A percentile compares a stretch with the other conserved stretches of the same genome.
These are phyloP conservation scores for Catocala nupta DNA, from an alignment of 2,888 invertebrate species.

Conservation along the genomic window DNA sequence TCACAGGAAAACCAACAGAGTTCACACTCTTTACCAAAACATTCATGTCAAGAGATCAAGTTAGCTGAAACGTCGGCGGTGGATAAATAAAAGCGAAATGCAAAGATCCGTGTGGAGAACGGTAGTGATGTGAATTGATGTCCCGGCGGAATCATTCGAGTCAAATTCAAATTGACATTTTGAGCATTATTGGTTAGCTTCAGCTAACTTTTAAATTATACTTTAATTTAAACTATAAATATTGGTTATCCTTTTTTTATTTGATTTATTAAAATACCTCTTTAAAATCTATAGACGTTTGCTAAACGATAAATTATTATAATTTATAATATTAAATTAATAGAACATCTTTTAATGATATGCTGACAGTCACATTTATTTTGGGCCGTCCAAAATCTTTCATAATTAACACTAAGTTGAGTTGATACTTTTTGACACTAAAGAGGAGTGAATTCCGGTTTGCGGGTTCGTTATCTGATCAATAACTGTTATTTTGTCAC, in stretches of 20 bases:
- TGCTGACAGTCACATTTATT: slow-evolving; percentile 14
- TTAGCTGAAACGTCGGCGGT: slow-evolving; percentile 49
- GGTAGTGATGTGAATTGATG: slow-evolving; percentile 44
- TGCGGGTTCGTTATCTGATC: slow-evolving; percentile 6
- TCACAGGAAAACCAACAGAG: slow-evolving; percentile 56
- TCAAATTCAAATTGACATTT: neutral
- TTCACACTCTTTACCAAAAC: slow-evolving; percentile 61
- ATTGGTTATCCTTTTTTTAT: too few species aligned
- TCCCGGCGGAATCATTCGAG: neutral
- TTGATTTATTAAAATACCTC: too few species aligned
- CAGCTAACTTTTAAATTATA: too few species aligned
- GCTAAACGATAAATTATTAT: slow-evolving; percentile 12
- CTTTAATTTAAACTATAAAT: too few species aligned
- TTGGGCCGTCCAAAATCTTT: slow-evolving; percentile 1
- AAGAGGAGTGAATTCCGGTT: slow-evolving; percentile 20
- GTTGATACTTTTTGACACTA: slow-evolving; percentile 22
- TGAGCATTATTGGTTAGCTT: too few species aligned
- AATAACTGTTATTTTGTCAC: slow-evolving; percentile 15
- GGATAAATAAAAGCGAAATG: slow-evolving; percentile 60
- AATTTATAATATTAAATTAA: slow-evolving; percentile 27
- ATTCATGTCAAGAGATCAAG: slow-evolving; percentile 59
- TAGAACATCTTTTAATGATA: slow-evolving; percentile 17
- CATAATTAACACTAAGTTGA: slow-evolving; percentile 21
- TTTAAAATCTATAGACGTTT: neutral
- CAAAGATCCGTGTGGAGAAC: slow-evolving; percentile 47